A percentile compares a stretch with the other conserved stretches of the same genome.
Evolutionary conservation across 2,888 invertebrate genomes (phyloP).

Genomic region (Polyommatus iphigenia): DNA sequence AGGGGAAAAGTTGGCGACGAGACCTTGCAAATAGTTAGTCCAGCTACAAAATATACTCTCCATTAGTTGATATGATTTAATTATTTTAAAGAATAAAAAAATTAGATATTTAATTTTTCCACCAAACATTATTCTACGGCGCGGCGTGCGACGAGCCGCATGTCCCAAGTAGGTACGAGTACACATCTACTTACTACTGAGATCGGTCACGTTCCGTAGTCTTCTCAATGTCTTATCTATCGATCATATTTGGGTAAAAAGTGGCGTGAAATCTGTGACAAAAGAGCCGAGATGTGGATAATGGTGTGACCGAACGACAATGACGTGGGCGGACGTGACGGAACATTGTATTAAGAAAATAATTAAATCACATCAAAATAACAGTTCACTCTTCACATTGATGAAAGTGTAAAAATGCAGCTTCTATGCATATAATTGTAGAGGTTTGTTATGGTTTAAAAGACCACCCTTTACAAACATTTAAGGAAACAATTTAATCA

Average conservation of each 20-base stretch:
- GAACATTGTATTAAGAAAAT: conserved; percentile 32
- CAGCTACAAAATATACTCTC: no score
- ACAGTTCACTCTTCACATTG: conserved; percentile 14
- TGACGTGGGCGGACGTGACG: conserved; percentile 27
- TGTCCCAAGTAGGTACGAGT: not conserved
- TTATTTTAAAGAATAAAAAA: no score
- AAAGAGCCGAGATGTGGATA: conserved; percentile 22
- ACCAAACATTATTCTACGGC: not conserved
- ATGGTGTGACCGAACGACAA: conserved; percentile 30
- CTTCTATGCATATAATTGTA: not conserved
- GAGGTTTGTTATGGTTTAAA: no score
- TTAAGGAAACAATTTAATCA: conserved; percentile 31
- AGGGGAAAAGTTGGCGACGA: no score
- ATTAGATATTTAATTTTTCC: not conserved
- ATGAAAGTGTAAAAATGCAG: not conserved
- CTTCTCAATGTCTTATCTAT: conserved; percentile 28
- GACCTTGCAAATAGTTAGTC: no score
- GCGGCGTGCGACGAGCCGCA: not conserved
- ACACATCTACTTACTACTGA: not conserved
- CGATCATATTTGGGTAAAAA: conserved; percentile 27
- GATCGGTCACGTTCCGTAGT: conserved; percentile 4
- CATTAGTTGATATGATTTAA: no score
- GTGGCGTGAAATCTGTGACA: conserved; percentile 30
- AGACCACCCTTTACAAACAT: no score
- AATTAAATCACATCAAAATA: conserved; percentile 32